Evolutionary conservation across 2,888 invertebrate species (phyloP), one percentile per base, ranked within the genome.

Genomic region (Agriopis aurantiaria): DNA sequence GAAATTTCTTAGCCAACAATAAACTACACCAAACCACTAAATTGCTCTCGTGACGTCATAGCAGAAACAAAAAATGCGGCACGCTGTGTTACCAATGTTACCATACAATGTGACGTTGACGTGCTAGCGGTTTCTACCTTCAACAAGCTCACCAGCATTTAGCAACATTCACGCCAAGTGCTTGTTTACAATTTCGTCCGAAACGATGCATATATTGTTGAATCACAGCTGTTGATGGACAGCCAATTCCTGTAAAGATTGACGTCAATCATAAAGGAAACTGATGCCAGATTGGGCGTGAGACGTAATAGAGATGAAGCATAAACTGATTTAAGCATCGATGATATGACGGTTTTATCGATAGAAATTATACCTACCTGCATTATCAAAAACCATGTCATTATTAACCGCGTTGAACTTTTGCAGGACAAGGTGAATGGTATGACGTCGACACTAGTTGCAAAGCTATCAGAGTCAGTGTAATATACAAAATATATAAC

Each of bases 261-360:
- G 68, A 63, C 68, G 68, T 68, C 68, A 68, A 60, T 62, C 62
- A 65, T 52, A 46, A 8, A 56, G 48, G 11, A 53, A 68, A 43
- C 62, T 48, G 58, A 59, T 59, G 68, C 68, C 68, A 68, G 40
- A 63, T 56, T 52, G 69, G 61, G 59, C 61, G 65, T 63, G 69
- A 65, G 46, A 55, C 56, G 60, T 45, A 11, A 57, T 61, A 45
- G 40, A 62, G 48, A 58, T 60, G 46, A 12, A n/a, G 49, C 45
- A 12, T 12, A 23, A 49, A 67, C 48, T 4, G 46, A 55, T 59
- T 48, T 60, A 41, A 40, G 41, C 33, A 51, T 48, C 66, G 46
- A 57, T 57, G 56, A 62, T 33, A 33, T 33, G 5, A 33, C 14
- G 0, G 12, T 4, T 56, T 56, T 43, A 56, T 56, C n/a, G 0